These are phyloP conservation scores for Acanthococcus lagerstroemiae DNA, from an alignment of 2,888 invertebrate species.

Conservation along the genomic window DNA sequence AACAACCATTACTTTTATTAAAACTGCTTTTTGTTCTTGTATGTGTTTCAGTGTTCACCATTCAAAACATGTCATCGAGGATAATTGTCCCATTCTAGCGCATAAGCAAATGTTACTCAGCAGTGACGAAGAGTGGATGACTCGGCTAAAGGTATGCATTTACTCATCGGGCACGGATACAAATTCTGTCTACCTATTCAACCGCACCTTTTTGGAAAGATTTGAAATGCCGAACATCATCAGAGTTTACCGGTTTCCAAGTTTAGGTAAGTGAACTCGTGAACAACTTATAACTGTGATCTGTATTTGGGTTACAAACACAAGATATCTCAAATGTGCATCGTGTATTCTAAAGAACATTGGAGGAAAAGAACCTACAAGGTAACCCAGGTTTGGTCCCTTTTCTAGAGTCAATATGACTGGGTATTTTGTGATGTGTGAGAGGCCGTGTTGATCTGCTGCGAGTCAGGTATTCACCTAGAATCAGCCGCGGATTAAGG, in stretches of 20 bases:
- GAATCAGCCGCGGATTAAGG: too few relatives aligned
- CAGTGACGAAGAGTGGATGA: slow-evolving; percentile 84
- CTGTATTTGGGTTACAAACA: too few relatives aligned
- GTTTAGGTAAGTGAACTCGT: slow-evolving; percentile 9
- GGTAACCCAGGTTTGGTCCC: too few relatives aligned
- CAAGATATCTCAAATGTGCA: too few relatives aligned
- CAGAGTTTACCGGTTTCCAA: slow-evolving; percentile 42
- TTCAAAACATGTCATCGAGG: slow-evolving; percentile 70
- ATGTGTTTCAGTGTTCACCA: slow-evolving; percentile 58
- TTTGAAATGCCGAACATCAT: slow-evolving; percentile 52
- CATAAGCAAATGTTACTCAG: slow-evolving; percentile 62
- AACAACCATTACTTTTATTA: too few relatives aligned
- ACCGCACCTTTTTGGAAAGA: slow-evolving; percentile 56
- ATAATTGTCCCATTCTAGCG: slow-evolving; percentile 59
- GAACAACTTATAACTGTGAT: too few relatives aligned
- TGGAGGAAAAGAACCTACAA: too few relatives aligned
- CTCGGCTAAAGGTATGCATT: slow-evolving; percentile 68
- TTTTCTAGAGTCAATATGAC: too few relatives aligned
- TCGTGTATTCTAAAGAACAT: too few relatives aligned
- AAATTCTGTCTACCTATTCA: slow-evolving; percentile 91
- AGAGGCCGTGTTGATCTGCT: too few relatives aligned
- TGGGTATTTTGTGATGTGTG: too few relatives aligned
- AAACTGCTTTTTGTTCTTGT: background rate
- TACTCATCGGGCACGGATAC: slow-evolving; percentile 91
- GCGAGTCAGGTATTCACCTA: too few relatives aligned